Percentiles rank a stretch among this genome's conserved stretches.
Evolutionary conservation across 2,797 vertebrate species (phyloP).

Genomic region (Pseudotriccus pelzelni): DNA sequence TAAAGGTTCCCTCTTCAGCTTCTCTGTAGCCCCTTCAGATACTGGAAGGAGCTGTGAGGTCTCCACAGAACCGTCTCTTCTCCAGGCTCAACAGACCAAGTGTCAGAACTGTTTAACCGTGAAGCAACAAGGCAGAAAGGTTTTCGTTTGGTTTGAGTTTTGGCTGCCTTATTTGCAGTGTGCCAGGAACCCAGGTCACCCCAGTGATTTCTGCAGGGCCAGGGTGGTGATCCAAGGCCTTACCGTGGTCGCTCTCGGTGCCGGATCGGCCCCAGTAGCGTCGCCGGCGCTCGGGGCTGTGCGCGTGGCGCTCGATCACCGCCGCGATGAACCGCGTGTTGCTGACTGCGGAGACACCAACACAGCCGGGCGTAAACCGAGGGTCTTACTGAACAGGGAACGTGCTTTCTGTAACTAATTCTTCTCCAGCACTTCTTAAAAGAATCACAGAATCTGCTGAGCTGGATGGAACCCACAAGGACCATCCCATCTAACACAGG

Average conservation of each 20-base stretch:
- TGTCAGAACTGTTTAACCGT: background rate
- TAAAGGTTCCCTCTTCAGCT: background rate
- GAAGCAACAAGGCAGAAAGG: background rate
- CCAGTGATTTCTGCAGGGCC: background rate
- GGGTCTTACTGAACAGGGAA: no score
- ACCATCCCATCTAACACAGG: background rate
- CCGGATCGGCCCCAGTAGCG: conserved; percentile 98
- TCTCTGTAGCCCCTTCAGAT: background rate
- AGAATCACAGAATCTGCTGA: background rate
- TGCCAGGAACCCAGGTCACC: background rate
- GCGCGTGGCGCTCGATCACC: conserved; percentile 94
- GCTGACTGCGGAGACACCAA: conserved; percentile 82
- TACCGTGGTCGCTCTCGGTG: conserved; percentile 97
- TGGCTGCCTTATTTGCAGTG: background rate
- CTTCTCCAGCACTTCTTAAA: no score
- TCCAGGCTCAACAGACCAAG: background rate
- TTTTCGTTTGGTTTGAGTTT: background rate
- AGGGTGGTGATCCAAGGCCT: conserved; percentile 44
- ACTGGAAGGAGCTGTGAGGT: background rate
- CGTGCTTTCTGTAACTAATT: no score
- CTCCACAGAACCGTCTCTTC: background rate
- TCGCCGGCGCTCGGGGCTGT: conserved; percentile 92
- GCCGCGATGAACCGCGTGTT: conserved; percentile 97
- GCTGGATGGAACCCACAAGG: background rate
- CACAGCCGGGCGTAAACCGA: background rate